Percentiles rank a stretch among this genome's conserved stretches.
Evolutionary conservation across 2,113 vertebrate species (phyloP).

Genomic region (Cololabis saira): DNA sequence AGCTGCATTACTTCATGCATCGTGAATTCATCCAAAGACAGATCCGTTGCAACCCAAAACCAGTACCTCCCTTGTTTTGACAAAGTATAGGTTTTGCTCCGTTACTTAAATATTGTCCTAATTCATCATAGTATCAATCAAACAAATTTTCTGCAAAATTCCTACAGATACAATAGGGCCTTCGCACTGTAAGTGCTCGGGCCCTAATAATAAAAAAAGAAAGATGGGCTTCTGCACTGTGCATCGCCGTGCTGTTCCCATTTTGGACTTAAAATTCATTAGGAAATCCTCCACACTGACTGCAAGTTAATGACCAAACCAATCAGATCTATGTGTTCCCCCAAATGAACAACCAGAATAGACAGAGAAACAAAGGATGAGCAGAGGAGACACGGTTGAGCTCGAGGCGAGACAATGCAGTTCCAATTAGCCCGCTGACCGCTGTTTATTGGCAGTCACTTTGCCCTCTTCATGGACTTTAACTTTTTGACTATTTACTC

Average conservation of each 20-base stretch:
- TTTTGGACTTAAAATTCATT: conserved; percentile 25
- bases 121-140: background rate
- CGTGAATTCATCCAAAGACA: background rate
- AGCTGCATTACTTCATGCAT: conserved; percentile 14
- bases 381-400: conserved; percentile 46
- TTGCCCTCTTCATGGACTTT: conserved; percentile 24
- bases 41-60: background rate
- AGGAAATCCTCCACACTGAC: conserved; percentile 21
- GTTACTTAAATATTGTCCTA: background rate
- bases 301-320: conserved; percentile 32
- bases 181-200: no score
- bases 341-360: conserved; percentile 46
- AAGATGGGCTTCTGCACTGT: background rate
- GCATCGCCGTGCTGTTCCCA: conserved; percentile 1
- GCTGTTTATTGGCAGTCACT: conserved; percentile 27
- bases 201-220: no score
- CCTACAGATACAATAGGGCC: no score
- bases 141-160: no score
- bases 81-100: background rate
- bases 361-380: conserved; percentile 35
- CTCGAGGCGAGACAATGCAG: conserved; percentile 49
- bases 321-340: conserved; percentile 6
- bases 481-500: conserved; percentile 17
- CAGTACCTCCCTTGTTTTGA: background rate
- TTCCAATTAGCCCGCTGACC: conserved; percentile 55